Evolutionary conservation across 1,140 invertebrate genomes (phyloP).

Genomic region (Hycleus phaleratus): DNA sequence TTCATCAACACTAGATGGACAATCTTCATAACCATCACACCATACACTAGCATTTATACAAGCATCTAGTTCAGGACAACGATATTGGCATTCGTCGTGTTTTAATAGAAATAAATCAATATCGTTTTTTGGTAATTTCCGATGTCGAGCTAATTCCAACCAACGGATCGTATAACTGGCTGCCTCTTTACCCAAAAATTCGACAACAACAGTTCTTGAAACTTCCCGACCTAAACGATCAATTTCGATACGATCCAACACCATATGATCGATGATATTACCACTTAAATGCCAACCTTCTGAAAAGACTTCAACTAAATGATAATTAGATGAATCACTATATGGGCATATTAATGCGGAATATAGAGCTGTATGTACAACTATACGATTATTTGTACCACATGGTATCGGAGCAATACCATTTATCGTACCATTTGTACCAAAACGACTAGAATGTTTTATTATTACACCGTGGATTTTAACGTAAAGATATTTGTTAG

Average conservation of each 20-base stretch:
- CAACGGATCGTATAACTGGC: conserved; percentile 71
- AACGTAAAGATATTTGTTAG: conserved; percentile 59
- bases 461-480: conserved; percentile 58
- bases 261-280: conserved; percentile 32
- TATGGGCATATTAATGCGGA: conserved; percentile 65
- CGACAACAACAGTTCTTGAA: conserved; percentile 62
- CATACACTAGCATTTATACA: conserved; percentile 82
- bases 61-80: conserved; percentile 77
- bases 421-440: conserved; percentile 37
- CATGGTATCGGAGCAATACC: conserved; percentile 46
- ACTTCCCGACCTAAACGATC: conserved; percentile 52
- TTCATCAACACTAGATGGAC: conserved; percentile 83
- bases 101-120: conserved; percentile 47
- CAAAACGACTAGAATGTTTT: conserved; percentile 45
- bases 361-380: conserved; percentile 60
- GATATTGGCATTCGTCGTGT: conserved; percentile 64
- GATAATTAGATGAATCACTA: conserved; percentile 47
- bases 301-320: conserved; percentile 71
- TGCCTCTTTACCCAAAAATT: conserved; percentile 64
- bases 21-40: conserved; percentile 79
- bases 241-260: conserved; percentile 47
- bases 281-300: conserved; percentile 59
- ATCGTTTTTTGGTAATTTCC: conserved; percentile 35
- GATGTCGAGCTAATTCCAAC: conserved; percentile 66
- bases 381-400: conserved; percentile 60